Evolutionary conservation across 2,888 invertebrate species (phyloP), one percentile per base, ranked within the genome.

Genomic region (Torymus aiolomorphi): DNA sequence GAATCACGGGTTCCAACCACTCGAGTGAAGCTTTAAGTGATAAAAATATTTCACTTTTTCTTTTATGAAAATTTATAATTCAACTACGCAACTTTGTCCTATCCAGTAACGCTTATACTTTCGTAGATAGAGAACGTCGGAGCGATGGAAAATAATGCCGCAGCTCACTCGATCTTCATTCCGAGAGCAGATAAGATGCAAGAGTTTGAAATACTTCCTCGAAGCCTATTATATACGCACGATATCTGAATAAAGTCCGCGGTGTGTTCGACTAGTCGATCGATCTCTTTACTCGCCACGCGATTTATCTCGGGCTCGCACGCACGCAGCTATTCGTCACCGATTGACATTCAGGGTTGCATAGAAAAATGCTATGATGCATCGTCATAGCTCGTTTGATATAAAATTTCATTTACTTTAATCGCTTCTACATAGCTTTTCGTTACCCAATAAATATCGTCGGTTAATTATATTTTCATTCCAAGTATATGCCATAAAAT

Each of bases 231-330:
- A 42, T 10, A 42, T 8, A 42, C 42, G 42, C 42, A 63, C 57
- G 73, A 69, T 62, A 74, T 74, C 73, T 63, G 78, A 80, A 76
- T 80, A 79, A 79, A 71, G 79, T 79, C 75, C 69, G 75, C 79
- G 42, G 42, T 75, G 59, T 59, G 65, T 65, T 71, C 18, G 51
- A 18, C 24, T 14, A 31, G 24, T 14, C 66, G 71, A 80, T 80
- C 76, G 65, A 76, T 80, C 75, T 80, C 71, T 42, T 63, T 61
- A 51, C 70, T 16, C 73, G 56, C 18, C 24, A 18, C 24, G 18
- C 31, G 16, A 24, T 63, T 71, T 71, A 31, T 59, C 18, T 42
- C 42, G 8, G 31, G 5, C 31, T 2, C n/a, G 18, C 8, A n/a
- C n/a, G 14, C 52, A 10, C 20, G 49, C 66, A 11, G n/a, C 57